A percentile compares a stretch with the other conserved stretches of the same genome.
phyloP scores from a whole-genome alignment of 2,797 vertebrate genomes.

The Orientallactaga sibirica region DNA sequence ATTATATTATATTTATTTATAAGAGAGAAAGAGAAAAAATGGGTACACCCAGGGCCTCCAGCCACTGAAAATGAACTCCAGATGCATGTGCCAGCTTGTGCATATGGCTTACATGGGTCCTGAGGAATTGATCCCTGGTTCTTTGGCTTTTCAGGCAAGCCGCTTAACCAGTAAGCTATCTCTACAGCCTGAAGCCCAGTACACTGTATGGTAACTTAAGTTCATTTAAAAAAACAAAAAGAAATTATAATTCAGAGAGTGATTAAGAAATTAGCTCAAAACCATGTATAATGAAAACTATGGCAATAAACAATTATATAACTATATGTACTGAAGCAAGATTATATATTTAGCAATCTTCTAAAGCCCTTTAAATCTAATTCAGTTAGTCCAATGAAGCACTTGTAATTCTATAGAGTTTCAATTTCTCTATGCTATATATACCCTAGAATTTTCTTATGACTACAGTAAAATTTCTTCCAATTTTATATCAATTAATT shows the following conservation, averaged over 20 bases:
- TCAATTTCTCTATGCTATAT: conserved; percentile 68
- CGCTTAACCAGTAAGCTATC: too few relatives aligned
- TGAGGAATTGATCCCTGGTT: too few relatives aligned
- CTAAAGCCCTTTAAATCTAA: background rate
- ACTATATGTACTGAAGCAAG: background rate
- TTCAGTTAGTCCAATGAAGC: conserved; percentile 40
- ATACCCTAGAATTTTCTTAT: conserved; percentile 42
- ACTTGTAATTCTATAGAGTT: conserved; percentile 72
- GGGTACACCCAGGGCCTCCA: too few relatives aligned
- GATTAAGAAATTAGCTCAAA: conserved; percentile 35
- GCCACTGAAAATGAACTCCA: too few relatives aligned
- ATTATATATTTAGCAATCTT: background rate
- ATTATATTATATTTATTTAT: too few relatives aligned
- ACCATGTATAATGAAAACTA: background rate
- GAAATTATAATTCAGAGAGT: background rate
- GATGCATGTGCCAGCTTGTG: too few relatives aligned
- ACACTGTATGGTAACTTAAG: background rate
- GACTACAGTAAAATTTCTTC: conserved; percentile 81
- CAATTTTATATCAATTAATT: conserved; percentile 86
- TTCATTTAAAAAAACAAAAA: background rate
- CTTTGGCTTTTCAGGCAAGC: too few relatives aligned
- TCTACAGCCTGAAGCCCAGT: too few relatives aligned
- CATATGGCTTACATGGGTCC: too few relatives aligned
- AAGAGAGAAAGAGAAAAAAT: too few relatives aligned
- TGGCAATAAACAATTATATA: background rate